phyloP scores from a whole-genome alignment of 2,888 invertebrate species.

The Tuta absoluta region DNA sequence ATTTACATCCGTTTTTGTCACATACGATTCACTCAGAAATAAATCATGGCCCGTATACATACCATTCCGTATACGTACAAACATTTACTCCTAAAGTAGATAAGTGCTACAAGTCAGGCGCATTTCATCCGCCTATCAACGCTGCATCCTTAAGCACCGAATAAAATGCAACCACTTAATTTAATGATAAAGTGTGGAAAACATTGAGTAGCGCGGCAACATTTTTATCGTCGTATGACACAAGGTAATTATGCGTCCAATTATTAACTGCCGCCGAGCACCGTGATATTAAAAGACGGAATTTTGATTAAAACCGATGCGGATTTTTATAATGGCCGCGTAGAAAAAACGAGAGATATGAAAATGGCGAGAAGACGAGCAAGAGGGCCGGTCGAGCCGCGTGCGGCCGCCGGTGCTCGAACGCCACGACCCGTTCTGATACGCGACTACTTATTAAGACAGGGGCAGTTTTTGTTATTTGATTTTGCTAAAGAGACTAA shows the following conservation, averaged over 20 bases:
- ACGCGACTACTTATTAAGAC: slow-evolving; percentile 77
- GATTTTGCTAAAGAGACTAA: slow-evolving; percentile 78
- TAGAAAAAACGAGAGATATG: slow-evolving; percentile 67
- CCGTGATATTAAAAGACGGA: slow-evolving; percentile 69
- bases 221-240: slow-evolving; percentile 62
- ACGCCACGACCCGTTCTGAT: slow-evolving; percentile 66
- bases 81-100: not conserved
- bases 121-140: slow-evolving; percentile 13
- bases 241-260: slow-evolving; percentile 67
- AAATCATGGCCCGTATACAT: not conserved
- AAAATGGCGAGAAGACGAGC: slow-evolving; percentile 70
- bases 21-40: not conserved
- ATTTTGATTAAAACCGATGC: slow-evolving; percentile 75
- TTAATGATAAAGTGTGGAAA: slow-evolving; percentile 52
- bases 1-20: slow-evolving; percentile 12
- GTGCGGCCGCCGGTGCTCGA: slow-evolving; percentile 36
- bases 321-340: slow-evolving; percentile 70
- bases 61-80: not conserved
- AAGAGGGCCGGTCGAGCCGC: slow-evolving; percentile 38
- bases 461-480: slow-evolving; percentile 79
- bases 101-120: not conserved
- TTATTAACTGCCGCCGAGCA: slow-evolving; percentile 57
- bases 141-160: slow-evolving; percentile 15
- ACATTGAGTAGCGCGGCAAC: slow-evolving; percentile 43
- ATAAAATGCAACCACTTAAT: slow-evolving; percentile 38